A percentile compares a stretch with the other conserved stretches of the same genome.
Conservation (phyloP, 2,113 vertebrate species). For the Heteronetta atricapilla region DNA sequence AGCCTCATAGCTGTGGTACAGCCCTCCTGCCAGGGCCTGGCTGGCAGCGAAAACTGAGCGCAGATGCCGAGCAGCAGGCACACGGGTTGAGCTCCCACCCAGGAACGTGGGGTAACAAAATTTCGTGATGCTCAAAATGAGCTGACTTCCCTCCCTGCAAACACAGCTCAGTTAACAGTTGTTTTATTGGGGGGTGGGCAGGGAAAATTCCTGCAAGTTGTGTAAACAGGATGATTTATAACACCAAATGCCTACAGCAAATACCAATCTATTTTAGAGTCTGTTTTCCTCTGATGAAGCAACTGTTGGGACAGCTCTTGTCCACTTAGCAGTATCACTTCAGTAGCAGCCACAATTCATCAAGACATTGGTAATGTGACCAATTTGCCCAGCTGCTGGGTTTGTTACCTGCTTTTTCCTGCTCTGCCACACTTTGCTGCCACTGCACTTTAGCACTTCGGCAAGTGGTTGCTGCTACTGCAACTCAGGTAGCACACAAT, state of each 20-base stretch:
- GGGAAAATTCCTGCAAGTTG: neutral
- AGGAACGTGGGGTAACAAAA: neutral
- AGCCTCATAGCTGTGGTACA: neutral
- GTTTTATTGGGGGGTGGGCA: neutral
- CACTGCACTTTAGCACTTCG: accelerated
- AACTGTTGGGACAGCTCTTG: slow-evolving; percentile 15
- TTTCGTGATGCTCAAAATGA: neutral
- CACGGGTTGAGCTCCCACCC: neutral
- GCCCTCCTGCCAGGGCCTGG: neutral
- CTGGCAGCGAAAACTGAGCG: neutral
- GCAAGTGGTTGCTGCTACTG: neutral
- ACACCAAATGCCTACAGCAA: slow-evolving; percentile 29
- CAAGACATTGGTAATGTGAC: neutral
- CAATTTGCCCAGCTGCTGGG: neutral
- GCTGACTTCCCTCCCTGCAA: neutral
- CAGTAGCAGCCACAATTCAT: neutral
- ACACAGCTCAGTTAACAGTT: neutral
- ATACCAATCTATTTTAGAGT: slow-evolving; percentile 26
- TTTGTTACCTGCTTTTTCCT: neutral
- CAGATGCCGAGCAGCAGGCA: neutral
- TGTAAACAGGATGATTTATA: slow-evolving; percentile 46
- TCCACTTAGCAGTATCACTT: neutral
- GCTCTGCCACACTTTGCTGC: neutral
- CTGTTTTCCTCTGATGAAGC: neutral
- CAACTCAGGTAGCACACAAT: neutral